Conservation (phyloP, 2,797 vertebrate species). For the Steatocranus sp. region DNA sequence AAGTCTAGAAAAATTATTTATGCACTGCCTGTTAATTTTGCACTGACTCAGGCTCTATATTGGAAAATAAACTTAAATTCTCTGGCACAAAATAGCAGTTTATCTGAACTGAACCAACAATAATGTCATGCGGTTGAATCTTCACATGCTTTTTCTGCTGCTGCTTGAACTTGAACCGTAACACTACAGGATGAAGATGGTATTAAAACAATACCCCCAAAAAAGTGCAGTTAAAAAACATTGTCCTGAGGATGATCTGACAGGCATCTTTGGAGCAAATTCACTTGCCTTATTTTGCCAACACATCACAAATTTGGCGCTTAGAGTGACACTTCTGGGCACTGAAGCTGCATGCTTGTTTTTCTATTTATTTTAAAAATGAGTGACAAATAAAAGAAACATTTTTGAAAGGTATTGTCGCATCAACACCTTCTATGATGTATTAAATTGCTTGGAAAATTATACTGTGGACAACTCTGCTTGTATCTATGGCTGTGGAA, state of each 20-base stretch:
- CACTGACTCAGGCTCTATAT: not conserved
- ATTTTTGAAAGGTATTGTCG: not conserved
- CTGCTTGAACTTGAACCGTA: fast-evolving
- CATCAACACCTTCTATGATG: not conserved
- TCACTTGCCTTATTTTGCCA: not conserved
- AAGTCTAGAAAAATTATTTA: not conserved
- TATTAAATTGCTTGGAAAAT: not conserved
- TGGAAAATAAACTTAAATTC: not conserved
- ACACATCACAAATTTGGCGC: not conserved
- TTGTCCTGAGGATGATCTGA: not conserved
- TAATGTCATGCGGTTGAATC: not conserved
- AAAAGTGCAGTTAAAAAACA: not conserved
- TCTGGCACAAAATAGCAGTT: not conserved
- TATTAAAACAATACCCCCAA: not conserved
- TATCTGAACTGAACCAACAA: not conserved
- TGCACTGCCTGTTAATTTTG: not conserved
- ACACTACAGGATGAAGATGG: not conserved
- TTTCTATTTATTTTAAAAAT: not conserved
- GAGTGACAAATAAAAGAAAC: not conserved
- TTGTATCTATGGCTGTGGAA: not conserved
- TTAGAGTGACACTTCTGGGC: not conserved
- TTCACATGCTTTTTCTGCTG: not conserved
- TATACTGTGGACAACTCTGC: not conserved
- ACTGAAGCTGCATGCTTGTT: not conserved
- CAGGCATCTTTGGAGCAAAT: not conserved